phyloP scores from a whole-genome alignment of 2,888 invertebrate species.

The Hirtodrosophila trivittata region DNA sequence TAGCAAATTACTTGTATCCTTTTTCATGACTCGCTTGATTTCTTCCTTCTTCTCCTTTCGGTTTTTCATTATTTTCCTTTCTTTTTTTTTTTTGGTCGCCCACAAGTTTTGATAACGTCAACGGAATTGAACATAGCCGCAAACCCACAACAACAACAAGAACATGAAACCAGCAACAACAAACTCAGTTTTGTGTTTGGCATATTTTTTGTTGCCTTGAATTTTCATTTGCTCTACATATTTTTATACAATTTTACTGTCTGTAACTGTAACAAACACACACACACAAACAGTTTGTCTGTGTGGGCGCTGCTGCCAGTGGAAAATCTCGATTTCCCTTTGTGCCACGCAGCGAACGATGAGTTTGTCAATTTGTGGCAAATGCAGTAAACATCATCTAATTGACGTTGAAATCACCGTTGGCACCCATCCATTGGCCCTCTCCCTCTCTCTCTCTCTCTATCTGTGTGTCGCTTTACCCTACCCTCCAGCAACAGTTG shows the following conservation, averaged over 20 bases:
- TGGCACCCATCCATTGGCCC: constrained; percentile 4
- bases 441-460: constrained; percentile 3
- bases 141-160: constrained; percentile 52
- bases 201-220: constrained; percentile 57
- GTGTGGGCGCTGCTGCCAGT: constrained; percentile 11
- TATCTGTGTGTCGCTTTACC: constrained; percentile 2
- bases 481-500: not conserved
- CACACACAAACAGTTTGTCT: no score
- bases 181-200: constrained; percentile 30
- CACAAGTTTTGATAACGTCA: constrained; percentile 80
- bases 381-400: constrained; percentile 77
- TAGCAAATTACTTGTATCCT: constrained; percentile 79
- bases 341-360: constrained; percentile 34
- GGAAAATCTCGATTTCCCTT: constrained; percentile 25
- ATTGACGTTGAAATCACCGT: constrained; percentile 74
- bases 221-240: constrained; percentile 62
- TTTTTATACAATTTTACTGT: constrained; percentile 36
- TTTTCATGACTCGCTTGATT: constrained; percentile 70
- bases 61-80: constrained; percentile 6
- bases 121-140: constrained; percentile 71
- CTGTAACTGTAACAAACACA: not conserved
- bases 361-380: constrained; percentile 78
- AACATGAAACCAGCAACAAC: constrained; percentile 16
- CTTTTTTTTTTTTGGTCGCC: constrained; percentile 24
- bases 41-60: constrained; percentile 23